Evolutionary conservation across 2,113 vertebrate species (phyloP).

Genomic region (Vireo altiloquus): DNA sequence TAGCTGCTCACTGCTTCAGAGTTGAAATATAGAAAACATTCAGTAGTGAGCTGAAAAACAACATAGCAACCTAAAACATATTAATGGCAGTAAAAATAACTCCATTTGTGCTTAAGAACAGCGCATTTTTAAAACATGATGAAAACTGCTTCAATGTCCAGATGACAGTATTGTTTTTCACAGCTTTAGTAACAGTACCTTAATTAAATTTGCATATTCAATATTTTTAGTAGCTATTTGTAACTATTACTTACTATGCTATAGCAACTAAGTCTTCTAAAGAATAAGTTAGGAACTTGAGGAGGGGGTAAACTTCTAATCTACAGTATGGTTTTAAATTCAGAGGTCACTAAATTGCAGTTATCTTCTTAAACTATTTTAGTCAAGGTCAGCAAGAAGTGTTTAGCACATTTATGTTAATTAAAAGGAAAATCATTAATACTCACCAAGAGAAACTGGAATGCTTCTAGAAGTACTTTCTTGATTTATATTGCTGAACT

Average conservation of each 20-base stretch:
- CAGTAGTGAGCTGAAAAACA: background rate
- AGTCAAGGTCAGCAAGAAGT: background rate
- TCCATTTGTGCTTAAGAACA: background rate
- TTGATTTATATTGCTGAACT: constrained; percentile 11
- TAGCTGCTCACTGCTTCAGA: background rate
- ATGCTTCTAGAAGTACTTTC: constrained; percentile 4
- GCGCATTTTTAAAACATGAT: background rate
- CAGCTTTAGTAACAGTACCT: background rate
- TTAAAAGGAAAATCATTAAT: background rate
- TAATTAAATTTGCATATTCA: background rate
- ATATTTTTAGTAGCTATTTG: background rate
- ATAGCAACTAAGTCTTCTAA: background rate
- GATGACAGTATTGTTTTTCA: background rate
- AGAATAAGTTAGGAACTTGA: background rate
- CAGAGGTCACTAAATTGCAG: background rate
- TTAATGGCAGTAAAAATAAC: background rate
- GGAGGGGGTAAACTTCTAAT: background rate
- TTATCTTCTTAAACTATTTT: background rate
- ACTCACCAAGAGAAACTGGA: constrained; percentile 64
- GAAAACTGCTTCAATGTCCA: background rate
- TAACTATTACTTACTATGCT: background rate
- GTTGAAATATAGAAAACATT: background rate
- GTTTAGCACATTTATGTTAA: background rate
- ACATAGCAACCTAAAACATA: background rate
- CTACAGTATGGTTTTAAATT: background rate